phyloP scores from a whole-genome alignment of 2,888 invertebrate species.

The Elaeidobius kamerunicus region DNA sequence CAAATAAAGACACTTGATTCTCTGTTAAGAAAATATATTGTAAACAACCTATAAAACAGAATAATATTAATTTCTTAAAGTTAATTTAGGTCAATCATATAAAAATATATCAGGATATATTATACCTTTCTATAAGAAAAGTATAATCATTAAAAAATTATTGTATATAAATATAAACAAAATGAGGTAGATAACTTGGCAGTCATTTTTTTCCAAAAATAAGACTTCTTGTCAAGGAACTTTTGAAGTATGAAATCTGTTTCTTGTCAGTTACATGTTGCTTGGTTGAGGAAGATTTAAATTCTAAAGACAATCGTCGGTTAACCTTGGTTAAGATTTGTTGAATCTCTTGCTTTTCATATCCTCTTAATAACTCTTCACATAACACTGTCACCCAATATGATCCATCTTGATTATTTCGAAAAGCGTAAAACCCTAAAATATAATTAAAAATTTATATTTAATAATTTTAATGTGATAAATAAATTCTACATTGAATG shows the following conservation, averaged over 20 bases:
- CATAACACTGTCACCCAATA: conserved; percentile 53
- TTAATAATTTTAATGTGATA: neutral
- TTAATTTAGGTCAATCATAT: too few species aligned
- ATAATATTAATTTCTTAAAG: too few species aligned
- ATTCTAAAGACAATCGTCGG: conserved; percentile 79
- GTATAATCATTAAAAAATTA: neutral
- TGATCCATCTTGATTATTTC: conserved; percentile 10
- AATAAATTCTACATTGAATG: neutral
- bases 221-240: conserved; percentile 78
- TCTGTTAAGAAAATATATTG: too few species aligned
- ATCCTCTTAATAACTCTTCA: conserved; percentile 70
- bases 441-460: too few species aligned
- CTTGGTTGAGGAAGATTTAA: conserved; percentile 56
- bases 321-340: conserved; percentile 81
- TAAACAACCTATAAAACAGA: too few species aligned
- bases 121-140: too few species aligned
- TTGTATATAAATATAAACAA: neutral
- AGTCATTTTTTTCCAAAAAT: conserved; percentile 11
- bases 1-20: too few species aligned
- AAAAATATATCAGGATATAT: neutral
- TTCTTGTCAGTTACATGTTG: too few species aligned
- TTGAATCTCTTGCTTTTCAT: conserved; percentile 71
- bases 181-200: neutral
- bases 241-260: conserved; percentile 88
- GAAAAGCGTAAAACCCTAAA: conserved; percentile 43